Conservation (phyloP, 2,888 invertebrate species). For the Idaea dimidiata region DNA sequence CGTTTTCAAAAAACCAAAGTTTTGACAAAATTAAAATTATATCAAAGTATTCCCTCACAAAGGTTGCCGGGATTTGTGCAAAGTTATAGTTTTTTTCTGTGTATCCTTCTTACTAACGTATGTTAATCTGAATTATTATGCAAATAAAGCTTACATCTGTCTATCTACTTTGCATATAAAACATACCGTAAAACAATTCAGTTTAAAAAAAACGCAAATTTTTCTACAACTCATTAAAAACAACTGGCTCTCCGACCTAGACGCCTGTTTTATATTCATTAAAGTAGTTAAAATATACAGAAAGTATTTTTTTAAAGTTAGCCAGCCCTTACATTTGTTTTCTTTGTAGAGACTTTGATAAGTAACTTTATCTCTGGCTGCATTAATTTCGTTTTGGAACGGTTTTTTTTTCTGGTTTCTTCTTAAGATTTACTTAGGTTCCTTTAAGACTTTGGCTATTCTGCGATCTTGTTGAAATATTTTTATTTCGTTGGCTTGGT, state of each 20-base stretch:
- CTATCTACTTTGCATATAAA: no score
- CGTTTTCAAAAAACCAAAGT: no score
- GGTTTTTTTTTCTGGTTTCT: neutral
- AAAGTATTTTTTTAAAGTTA: constrained; percentile 1
- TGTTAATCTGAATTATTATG: no score
- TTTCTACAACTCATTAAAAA: neutral
- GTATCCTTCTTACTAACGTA: no score
- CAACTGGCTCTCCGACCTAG: neutral
- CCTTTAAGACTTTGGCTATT: neutral
- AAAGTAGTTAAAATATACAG: neutral
- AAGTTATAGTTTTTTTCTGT: no score
- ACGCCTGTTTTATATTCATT: constrained; percentile 1
- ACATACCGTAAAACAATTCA: neutral
- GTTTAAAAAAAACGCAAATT: neutral
- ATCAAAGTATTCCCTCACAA: no score
- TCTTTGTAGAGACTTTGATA: constrained; percentile 1
- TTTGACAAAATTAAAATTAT: no score
- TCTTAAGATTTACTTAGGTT: neutral
- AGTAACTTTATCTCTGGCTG: neutral
- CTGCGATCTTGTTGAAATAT: constrained; percentile 1
- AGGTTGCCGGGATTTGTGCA: no score
- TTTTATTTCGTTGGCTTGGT: no score
- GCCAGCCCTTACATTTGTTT: constrained; percentile 1
- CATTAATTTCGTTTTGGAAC: neutral
- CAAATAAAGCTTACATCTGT: no score